Base-by-base conservation (phyloP, 2,113 vertebrate genomes). In the Otocyon megalotis region DNA sequence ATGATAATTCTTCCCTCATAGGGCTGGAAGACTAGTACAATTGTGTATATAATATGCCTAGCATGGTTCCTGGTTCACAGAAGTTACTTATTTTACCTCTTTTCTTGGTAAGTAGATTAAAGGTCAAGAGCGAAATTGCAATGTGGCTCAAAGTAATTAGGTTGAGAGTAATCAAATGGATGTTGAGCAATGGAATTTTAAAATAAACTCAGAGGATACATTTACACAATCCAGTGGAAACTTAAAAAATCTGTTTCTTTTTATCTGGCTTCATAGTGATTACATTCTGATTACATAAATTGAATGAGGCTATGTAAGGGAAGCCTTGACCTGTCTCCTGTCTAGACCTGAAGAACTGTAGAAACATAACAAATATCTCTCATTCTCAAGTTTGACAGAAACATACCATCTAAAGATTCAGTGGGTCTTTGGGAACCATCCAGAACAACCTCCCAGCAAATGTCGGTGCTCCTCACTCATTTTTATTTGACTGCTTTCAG, bases 141-240 rank as follows among this genome's bases (percentile, higher is more conserved):
- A 26, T 79, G 24, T 96, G n/a, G 26, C 43, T 84, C 86, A 96
- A 97, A 95, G 81, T 85, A 97, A 97, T 94, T 79, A 98, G 76
- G 20, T 30, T 90, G 54, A 82, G 65, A 96, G 71, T 96, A 95
- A 96, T 96, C 95, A 97, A 92, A 86, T 35, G 30, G 69, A 71
- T 90, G 30, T 89, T 80, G 48, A 90, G 74, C 86, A 96, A 30
- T 82, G 54, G 26, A 90, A 97, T 96, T 97, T 94, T 82, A 96
- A 96, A 50, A 77, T 80, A 95, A 85, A 96, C 81, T 96, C 74
- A 92, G 74, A 97, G 43, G 48, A 26, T 81, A 90, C 19, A 63
- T 69, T 63, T 76, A 88, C 26, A 65, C 9, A 82, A 88, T 67
- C 56, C 81, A 79, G 26, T 76, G 90, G 50, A 63, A 94, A 96